These are phyloP conservation scores for Podocnemis expansa DNA, from an alignment of 2,113 vertebrate species.

Conservation along the genomic window DNA sequence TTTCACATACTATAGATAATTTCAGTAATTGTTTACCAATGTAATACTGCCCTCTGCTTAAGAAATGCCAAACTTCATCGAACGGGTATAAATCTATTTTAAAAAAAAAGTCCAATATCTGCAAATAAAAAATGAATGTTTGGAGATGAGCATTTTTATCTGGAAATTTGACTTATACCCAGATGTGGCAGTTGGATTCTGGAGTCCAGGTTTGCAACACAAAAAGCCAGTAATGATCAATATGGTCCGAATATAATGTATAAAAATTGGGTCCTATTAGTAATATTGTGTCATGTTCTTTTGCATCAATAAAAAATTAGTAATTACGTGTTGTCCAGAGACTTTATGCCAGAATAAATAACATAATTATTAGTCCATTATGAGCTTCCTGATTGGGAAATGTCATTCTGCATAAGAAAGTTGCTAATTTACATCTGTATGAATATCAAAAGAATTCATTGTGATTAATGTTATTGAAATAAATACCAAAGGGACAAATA, in stretches of 20 bases:
- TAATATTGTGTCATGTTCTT: not conserved
- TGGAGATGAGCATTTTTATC: not conserved
- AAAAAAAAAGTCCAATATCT: not conserved
- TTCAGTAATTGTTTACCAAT: slow-evolving; percentile 48
- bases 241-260: not conserved
- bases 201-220: not conserved
- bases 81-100: not conserved
- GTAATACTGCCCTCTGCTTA: slow-evolving; percentile 62
- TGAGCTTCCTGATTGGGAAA: not conserved
- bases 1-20: not conserved
- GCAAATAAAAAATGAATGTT: not conserved
- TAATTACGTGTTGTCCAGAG: not conserved
- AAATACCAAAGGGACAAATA: not conserved
- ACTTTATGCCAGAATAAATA: not conserved
- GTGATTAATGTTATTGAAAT: slow-evolving; percentile 33
- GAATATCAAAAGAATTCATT: slow-evolving; percentile 1
- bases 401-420: not conserved
- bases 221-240: slow-evolving; percentile 1
- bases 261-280: not conserved
- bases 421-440: not conserved
- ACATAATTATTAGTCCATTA: not conserved
- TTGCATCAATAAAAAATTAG: not conserved
- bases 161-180: not conserved
- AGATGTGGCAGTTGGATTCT: not conserved
- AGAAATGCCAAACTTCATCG: slow-evolving; percentile 59